phyloP scores from a whole-genome alignment of 2,113 vertebrate species.

The Vidua chalybeata region DNA sequence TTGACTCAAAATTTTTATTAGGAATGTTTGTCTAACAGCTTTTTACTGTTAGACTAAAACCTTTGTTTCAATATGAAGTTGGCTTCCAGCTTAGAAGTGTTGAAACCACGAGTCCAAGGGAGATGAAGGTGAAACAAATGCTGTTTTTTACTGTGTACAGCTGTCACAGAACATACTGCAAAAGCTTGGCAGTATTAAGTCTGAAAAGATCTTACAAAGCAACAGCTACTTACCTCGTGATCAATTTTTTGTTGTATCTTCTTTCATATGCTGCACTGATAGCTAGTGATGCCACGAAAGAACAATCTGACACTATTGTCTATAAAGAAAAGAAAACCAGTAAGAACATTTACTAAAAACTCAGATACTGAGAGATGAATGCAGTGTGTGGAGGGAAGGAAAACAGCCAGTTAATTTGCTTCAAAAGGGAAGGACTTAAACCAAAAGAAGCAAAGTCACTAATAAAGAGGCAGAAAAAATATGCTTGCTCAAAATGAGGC shows the following conservation, averaged over 20 bases:
- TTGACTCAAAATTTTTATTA: neutral
- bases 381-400: neutral
- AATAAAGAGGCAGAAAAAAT: neutral
- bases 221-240: constrained; percentile 85
- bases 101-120: neutral
- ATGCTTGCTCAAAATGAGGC: neutral
- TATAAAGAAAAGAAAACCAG: constrained; percentile 46
- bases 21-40: neutral
- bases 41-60: neutral
- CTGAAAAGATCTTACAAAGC: neutral
- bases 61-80: neutral
- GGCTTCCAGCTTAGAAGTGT: neutral
- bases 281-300: constrained; percentile 95
- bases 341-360: neutral
- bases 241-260: constrained; percentile 95
- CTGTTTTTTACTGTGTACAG: neutral
- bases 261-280: constrained; percentile 98
- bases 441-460: neutral
- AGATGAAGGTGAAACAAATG: neutral
- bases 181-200: neutral
- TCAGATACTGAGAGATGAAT: neutral
- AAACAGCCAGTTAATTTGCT: neutral
- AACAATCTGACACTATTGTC: constrained; percentile 99
- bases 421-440: neutral
- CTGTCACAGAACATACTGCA: neutral